Conservation (phyloP, 2,113 vertebrate species). For the Elephas maximus region DNA sequence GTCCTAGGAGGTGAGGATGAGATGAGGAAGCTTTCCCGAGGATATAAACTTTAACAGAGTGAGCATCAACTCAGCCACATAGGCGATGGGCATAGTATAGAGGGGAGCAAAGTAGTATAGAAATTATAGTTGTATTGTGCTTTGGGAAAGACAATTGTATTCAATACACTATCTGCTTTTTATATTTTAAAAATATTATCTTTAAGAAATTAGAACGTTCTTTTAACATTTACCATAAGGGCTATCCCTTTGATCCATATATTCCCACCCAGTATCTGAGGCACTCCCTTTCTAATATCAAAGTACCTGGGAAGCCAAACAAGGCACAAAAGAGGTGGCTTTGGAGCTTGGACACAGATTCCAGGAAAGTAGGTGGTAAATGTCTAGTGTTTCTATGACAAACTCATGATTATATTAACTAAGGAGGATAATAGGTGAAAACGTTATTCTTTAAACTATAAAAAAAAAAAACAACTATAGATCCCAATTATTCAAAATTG, state of each 20-base stretch:
- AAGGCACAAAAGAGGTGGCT: neutral
- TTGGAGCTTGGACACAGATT: neutral
- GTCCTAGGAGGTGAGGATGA: neutral
- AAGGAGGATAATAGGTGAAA: neutral
- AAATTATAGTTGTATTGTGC: neutral
- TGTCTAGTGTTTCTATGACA: neutral
- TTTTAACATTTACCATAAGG: neutral
- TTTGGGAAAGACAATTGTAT: neutral
- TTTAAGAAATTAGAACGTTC: slow-evolving; percentile 8
- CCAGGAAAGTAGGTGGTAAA: neutral
- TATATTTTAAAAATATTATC: slow-evolving; percentile 26
- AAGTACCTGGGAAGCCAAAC: neutral
- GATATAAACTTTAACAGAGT: neutral
- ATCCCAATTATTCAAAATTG: neutral
- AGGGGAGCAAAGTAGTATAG: neutral
- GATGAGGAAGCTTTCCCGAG: neutral
- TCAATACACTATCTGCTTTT: neutral
- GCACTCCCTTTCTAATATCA: neutral
- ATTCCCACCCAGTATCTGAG: neutral
- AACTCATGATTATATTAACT: neutral
- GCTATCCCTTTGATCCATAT: neutral
- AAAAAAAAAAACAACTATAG: neutral
- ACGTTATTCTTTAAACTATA: neutral
- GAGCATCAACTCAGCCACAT: neutral
- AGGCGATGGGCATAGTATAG: neutral